Evolutionary conservation across 2,113 vertebrate genomes (phyloP).

Genomic region (Rostratula benghalensis): DNA sequence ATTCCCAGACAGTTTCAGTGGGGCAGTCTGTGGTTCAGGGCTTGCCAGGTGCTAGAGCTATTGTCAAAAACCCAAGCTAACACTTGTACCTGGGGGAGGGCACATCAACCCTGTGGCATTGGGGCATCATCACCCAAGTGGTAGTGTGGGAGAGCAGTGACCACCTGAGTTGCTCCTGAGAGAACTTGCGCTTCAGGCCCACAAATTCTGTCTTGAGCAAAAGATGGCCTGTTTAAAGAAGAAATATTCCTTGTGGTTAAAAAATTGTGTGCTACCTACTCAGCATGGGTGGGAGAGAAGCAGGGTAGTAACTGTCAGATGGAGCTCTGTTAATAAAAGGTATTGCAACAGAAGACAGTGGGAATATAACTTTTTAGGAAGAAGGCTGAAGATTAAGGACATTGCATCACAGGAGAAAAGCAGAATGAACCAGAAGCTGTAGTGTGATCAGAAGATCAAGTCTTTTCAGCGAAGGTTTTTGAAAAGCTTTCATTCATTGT

Average conservation of each 20-base stretch:
- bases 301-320: background rate
- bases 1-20: background rate
- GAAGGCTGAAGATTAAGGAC: background rate
- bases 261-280: background rate
- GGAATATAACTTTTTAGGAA: background rate
- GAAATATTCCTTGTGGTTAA: background rate
- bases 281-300: background rate
- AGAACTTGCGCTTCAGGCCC: background rate
- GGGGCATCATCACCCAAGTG: too few species aligned
- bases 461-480: background rate
- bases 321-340: background rate
- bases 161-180: background rate
- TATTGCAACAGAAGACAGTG: background rate
- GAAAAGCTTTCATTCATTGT: background rate
- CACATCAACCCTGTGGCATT: accelerated
- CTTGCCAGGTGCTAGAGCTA: background rate
- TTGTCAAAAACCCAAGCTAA: background rate
- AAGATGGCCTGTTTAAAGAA: background rate
- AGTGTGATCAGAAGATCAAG: background rate
- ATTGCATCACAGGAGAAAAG: background rate
- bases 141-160: background rate
- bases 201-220: background rate
- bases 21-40: background rate
- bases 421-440: background rate
- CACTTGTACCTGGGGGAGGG: background rate